Evolutionary conservation across 2,888 invertebrate species (phyloP).

Genomic region (Drosophila mettleri): DNA sequence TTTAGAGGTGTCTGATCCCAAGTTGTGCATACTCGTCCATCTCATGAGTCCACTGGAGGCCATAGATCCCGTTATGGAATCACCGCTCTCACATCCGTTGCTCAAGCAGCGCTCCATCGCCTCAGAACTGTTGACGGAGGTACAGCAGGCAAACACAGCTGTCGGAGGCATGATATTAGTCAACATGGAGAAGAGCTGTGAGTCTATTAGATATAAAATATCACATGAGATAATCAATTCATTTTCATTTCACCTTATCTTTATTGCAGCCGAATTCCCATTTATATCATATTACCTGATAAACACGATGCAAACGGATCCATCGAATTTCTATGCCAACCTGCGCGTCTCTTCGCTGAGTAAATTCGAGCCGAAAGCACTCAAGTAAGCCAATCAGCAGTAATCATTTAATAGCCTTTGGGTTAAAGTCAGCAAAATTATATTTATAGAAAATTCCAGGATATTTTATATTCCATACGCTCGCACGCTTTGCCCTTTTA

Average conservation of each 20-base stretch:
- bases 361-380: constrained; percentile 93
- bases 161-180: constrained; percentile 94
- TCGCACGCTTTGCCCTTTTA: not conserved
- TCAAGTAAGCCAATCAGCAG: constrained; percentile 82
- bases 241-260: not conserved
- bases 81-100: constrained; percentile 92
- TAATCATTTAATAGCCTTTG: not conserved
- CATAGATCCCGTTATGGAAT: constrained; percentile 93
- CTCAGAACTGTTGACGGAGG: constrained; percentile 90
- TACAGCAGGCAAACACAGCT: constrained; percentile 89
- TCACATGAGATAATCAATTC: too few species aligned
- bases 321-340: constrained; percentile 93
- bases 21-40: constrained; percentile 94
- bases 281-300: constrained; percentile 96
- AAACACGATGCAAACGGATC: constrained; percentile 94
- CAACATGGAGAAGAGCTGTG: constrained; percentile 94
- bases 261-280: constrained; percentile 92
- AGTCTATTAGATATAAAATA: constrained; percentile 45
- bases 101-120: constrained; percentile 92
- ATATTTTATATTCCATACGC: not conserved
- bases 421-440: too few species aligned
- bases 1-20: constrained; percentile 94
- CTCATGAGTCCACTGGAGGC: constrained; percentile 95
- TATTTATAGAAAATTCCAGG: not conserved
- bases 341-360: constrained; percentile 92